A percentile compares a stretch with the other conserved stretches of the same genome.
Evolutionary conservation across 1,140 invertebrate species (phyloP).

Genomic region (Leptopilina clavipes): DNA sequence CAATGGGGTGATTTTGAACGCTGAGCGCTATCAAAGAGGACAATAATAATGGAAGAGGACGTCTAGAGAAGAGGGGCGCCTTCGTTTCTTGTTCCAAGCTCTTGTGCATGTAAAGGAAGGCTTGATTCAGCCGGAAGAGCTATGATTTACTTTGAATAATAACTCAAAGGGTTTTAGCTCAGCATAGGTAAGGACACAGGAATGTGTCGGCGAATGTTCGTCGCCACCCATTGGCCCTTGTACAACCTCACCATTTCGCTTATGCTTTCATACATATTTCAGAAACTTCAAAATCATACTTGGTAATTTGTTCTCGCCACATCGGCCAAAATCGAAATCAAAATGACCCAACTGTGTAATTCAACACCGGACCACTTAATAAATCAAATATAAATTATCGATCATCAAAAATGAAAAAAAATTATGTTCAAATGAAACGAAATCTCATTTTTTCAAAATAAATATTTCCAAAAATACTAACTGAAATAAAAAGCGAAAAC

Average conservation of each 20-base stretch:
- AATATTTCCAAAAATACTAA: too few species aligned
- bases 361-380: neutral
- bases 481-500: too few species aligned
- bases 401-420: too few species aligned
- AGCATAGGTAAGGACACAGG: slow-evolving; percentile 51
- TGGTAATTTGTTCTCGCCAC: slow-evolving; percentile 62
- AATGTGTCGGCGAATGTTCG: slow-evolving; percentile 47
- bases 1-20: slow-evolving; percentile 18
- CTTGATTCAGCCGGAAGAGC: slow-evolving; percentile 61
- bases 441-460: too few species aligned
- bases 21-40: neutral
- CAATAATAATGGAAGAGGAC: slow-evolving; percentile 19
- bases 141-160: slow-evolving; percentile 73
- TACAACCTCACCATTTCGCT: slow-evolving; percentile 53
- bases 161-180: slow-evolving; percentile 67
- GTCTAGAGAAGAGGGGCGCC: slow-evolving; percentile 14
- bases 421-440: too few species aligned
- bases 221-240: slow-evolving; percentile 47
- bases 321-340: slow-evolving; percentile 50
- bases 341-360: slow-evolving; percentile 16
- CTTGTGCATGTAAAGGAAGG: slow-evolving; percentile 65
- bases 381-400: neutral
- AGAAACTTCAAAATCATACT: slow-evolving; percentile 65
- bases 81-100: slow-evolving; percentile 51
- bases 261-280: slow-evolving; percentile 72